Evolutionary conservation across 2,113 vertebrate genomes (phyloP).

Genomic region (Monopterus albus): DNA sequence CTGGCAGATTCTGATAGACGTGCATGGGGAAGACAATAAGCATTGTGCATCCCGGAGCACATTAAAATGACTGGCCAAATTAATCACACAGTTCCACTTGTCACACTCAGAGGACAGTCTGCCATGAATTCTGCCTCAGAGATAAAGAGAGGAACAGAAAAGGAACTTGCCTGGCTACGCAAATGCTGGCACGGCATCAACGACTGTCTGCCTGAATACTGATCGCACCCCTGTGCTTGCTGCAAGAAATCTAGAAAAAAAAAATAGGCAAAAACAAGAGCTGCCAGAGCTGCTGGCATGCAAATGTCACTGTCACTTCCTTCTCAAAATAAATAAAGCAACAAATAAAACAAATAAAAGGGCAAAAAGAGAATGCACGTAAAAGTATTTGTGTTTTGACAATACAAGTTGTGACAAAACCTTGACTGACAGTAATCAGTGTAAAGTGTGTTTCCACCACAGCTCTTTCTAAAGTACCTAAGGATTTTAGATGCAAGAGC

Average conservation of each 20-base stretch:
- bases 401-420: constrained; percentile 14
- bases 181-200: constrained; percentile 66
- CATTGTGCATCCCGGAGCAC: constrained; percentile 71
- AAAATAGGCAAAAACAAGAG: constrained; percentile 46
- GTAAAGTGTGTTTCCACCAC: background rate
- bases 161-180: constrained; percentile 60
- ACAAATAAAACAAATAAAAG: constrained; percentile 23
- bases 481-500: too few relatives aligned
- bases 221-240: constrained; percentile 59
- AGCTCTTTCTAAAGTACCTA: background rate
- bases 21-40: constrained; percentile 76
- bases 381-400: background rate
- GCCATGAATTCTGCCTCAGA: constrained; percentile 72
- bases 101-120: constrained; percentile 75
- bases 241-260: constrained; percentile 41
- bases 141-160: constrained; percentile 57
- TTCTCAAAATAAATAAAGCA: constrained; percentile 40
- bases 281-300: constrained; percentile 45
- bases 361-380: background rate
- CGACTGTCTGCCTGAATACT: constrained; percentile 71
- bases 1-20: constrained; percentile 72
- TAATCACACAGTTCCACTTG: constrained; percentile 81
- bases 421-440: constrained; percentile 1
- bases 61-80: constrained; percentile 81
- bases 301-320: constrained; percentile 39